Evolutionary conservation across 2,113 vertebrate species (phyloP), one percentile per base, ranked within the genome.

Genomic region (Panthera uncia): DNA sequence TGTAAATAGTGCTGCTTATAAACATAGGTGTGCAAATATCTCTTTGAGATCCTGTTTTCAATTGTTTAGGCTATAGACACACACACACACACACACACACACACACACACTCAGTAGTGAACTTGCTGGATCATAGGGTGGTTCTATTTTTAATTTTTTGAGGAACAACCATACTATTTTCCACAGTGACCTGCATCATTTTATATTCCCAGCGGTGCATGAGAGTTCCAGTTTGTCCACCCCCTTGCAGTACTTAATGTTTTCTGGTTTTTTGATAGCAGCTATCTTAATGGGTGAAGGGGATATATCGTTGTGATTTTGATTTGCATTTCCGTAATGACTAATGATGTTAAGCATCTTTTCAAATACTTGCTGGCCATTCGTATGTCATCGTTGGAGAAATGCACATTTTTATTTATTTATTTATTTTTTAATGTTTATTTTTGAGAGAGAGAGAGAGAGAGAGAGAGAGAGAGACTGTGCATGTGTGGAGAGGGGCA

Each of bases 61-160:
- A 14, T 15, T 55, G 10, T 65, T 92, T 74, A 69, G 66, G 36
- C 14, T 33, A 33, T 57, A 57, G 1, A 57, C 6, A 21, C 6
- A 21, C 6, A 57, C 6, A 21, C 6, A 23, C 19, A 57, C 7
- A 57, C 55, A 57, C 19, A 57, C 55, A 57, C 6, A 21, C 2
- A 45, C 0, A 29, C 23, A 16, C 52, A 76, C n/a, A 55, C 15
- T 76, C 57, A 91, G 41, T 55, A 63, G 21, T 57, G 6, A 25
- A 79, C 71, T 33, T 90, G 63, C 31, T 36, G 8, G 5, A 52
- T 57, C 57, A 57, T 23, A 57, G 57, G 57, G 8, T 55, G 71
- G 45, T 84, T 87, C 81, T 74, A 12, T 65, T 95, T 95, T 69
- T 84, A 69, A 65, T 50, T 83, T 96, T 33, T 89, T 48, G 71